Base-by-base conservation (phyloP, 2,113 vertebrate species). In the Agelaius phoeniceus region DNA sequence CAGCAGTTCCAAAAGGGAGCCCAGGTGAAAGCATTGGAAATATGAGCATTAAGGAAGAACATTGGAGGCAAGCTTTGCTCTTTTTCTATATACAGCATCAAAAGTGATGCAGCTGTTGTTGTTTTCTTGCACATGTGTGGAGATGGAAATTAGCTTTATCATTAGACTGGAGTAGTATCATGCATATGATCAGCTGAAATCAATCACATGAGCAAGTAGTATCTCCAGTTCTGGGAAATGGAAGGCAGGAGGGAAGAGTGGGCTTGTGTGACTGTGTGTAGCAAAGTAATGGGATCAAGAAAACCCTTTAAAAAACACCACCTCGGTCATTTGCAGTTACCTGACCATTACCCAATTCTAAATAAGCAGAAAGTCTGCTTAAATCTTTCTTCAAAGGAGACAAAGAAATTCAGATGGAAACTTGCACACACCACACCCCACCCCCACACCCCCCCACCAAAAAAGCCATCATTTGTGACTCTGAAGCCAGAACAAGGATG, bases 401-500 rank as follows among this genome's bases (percentile, higher is more conserved):
- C 9, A 84, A 80, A 78, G 27, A 39, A 72, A 90, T 67, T 84
- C 23, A 65, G 43, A 31, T 1, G 5, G 26, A 87, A 67, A 16
- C 24, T 8, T 51, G 24, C 8, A 51, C 24, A 51, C 49, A 15
- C 24, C 49, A 48, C 48, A 14, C 22, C 4, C 5, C 8, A 15
- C 4, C 2, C 3, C 12, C 0, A 12, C 2, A 13, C 22, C 15
- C 27, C 8, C 63, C 8, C 28, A 1, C 5, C 7, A 18, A 19
- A 23, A 44, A 54, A 22, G 19, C 54, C 13, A 59, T 46, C 2
- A 49, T 66, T 35, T 84, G 43, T 37, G 27, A 37, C 49, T 92
- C 17, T 67, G 31, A 91, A 84, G 26, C 23, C 44, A 75, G 35
- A 37, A 67, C 67, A 94, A 87, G 4, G 7, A 57, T 74, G 33